Evolutionary conservation across 2,113 vertebrate genomes (phyloP), one percentile per base, ranked within the genome.

Genomic region (Pitta sordida): DNA sequence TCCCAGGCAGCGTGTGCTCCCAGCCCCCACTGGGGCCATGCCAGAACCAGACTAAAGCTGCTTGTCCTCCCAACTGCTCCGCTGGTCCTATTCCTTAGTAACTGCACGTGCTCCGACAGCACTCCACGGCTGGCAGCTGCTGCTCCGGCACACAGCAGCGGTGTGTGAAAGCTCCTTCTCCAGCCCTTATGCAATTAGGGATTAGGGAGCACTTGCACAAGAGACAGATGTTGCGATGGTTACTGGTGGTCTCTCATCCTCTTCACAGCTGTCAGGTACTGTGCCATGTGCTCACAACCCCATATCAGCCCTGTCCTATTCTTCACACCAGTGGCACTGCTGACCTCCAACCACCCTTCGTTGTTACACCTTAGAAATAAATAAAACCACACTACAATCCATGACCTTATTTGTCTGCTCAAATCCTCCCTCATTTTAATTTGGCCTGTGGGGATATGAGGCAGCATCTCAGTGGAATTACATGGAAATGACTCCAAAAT

Each of bases 101-200:
- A 96, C 93, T 92, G 94, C 95, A 94, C 84, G 93, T 94, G 94
- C 91, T 95, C 81, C 3, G 37, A 62, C 94, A 89, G 82, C 1
- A 52, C 91, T 84, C 24, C 60, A 30, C 8, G 65, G 86, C 92
- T 62, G 92, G 92, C 92, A 91, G 94, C 91, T 94, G 92, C 90
- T 92, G 86, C 94, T 78, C 73, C 41, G 3, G 80, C 69, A 67
- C 73, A 29, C 77, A 79, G 91, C 90, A 36, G 27, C 10, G 2
- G 26, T 13, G 52, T 58, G 46, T 20, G 83, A 64, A 39, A 88
- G 77, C 86, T 56, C 80, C 88, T 91, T 85, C 90, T 83, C 64
- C 94, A 80, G 88, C 53, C 67, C 82, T 83, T 14, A 18, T 0
- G 10, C 34, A 59, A 73, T 62, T 59, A 41, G 76, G 75, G 44